These are phyloP conservation scores for Muscicapa striata DNA, from an alignment of 2,797 vertebrate species.

Conservation along the genomic window DNA sequence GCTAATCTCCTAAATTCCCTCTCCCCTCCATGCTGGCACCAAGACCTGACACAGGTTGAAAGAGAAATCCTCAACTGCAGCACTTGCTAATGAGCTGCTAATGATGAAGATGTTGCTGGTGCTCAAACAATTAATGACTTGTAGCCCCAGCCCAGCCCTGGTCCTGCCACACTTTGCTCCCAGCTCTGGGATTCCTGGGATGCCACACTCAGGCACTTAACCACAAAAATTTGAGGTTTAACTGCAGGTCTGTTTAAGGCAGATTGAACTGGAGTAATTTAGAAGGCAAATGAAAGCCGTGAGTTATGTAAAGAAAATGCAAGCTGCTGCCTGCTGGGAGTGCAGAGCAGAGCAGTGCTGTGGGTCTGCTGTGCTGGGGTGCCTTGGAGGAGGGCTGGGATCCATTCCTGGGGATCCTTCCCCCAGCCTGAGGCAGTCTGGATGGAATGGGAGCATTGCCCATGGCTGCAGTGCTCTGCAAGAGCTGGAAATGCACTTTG, in stretches of 20 bases:
- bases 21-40: not conserved
- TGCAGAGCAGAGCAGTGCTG: not conserved
- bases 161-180: not conserved
- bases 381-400: not conserved
- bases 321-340: not conserved
- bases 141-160: not conserved
- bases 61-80: constrained; percentile 38
- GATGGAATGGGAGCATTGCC: not conserved
- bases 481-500: rapidly evolving
- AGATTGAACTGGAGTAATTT: not conserved
- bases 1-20: not conserved
- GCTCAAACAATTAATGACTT: constrained; percentile 2
- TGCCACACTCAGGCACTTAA: not conserved
- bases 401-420: not conserved
- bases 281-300: constrained; percentile 30
- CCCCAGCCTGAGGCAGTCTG: not conserved
- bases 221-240: not conserved
- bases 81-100: not conserved
- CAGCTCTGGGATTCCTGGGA: not conserved
- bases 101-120: constrained; percentile 7
- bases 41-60: not conserved
- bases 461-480: rapidly evolving
- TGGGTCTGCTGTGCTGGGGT: not conserved
- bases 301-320: not conserved
- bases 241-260: constrained; percentile 4